Base-by-base conservation (phyloP, 2,888 invertebrate species). In the Adelphocoris suturalis region DNA sequence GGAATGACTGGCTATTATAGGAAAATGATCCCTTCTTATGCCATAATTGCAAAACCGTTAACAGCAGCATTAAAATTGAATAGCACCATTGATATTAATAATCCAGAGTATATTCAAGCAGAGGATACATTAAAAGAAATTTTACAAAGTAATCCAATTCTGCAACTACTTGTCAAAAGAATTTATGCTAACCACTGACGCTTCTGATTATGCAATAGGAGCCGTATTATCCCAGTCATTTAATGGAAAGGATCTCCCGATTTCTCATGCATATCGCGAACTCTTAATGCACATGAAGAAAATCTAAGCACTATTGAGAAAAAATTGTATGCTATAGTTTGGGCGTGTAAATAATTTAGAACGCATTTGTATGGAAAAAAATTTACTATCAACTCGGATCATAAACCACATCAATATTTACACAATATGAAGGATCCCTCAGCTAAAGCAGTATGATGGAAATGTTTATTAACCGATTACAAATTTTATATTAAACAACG, bases 241-340 rank as follows among this genome's bases (percentile, higher is more conserved):
- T 1, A 78, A 78, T 28, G 78, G 78, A 27, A 28, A 28, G 4
- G 28, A 78, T 28, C 23, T 78, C 7, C 78, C 78, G 2, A 78
- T 78, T 28, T 2, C 78, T 3, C 37, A 78, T 23, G 78, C 78
- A n/a, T n/a, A 4, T 28, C 37, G 2, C 12, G 78, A 3, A 78
- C 78, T 2, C 13, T 78, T 14, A 78, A 78, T 78, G 7, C 27
- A 3, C 78, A 78, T 16, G 76, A 76, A 76, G 27, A 23, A 23
- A 76, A 76, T 76, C 27, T 76, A 23, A 76, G 76, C 37, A 78
- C 78, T 3, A 78, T 28, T 14, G 78, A 78, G n/a, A 78, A 78
- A n/a, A 37, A 78, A 28, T n/a, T 78, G 1, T 14, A 37, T 11
- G 76, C 76, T 12, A 76, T 76, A 27, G 76, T 76, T 23, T 76